These are phyloP conservation scores for Helicoverpa armigera DNA, from an alignment of 1,140 invertebrate species.

Conservation along the genomic window DNA sequence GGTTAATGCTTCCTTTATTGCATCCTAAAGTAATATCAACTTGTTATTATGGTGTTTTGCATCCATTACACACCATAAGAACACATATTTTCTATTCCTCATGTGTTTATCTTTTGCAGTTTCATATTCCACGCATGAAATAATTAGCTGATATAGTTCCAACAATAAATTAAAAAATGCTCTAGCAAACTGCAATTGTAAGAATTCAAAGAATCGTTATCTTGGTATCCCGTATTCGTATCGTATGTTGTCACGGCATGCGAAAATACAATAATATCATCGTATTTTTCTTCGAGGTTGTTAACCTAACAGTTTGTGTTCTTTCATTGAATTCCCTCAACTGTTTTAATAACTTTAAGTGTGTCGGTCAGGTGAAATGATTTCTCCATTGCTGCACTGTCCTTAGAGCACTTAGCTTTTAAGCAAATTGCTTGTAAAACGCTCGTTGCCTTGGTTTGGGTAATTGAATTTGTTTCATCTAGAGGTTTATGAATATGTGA, in stretches of 20 bases:
- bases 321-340: conserved; percentile 8
- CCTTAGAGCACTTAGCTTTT: conserved; percentile 3
- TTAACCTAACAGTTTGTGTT: conserved; percentile 17
- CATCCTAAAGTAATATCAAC: not conserved
- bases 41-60: not conserved
- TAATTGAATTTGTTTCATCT: not conserved
- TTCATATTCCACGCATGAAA: conserved; percentile 3
- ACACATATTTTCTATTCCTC: not conserved
- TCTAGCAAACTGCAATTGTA: not conserved
- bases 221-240: conserved; percentile 10
- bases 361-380: not conserved
- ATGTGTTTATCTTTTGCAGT: not conserved
- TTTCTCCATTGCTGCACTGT: conserved; percentile 1
- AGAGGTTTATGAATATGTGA: conserved; percentile 7
- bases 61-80: not conserved
- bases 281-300: conserved; percentile 31
- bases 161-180: not conserved
- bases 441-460: not conserved
- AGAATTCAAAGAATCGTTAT: conserved; percentile 15
- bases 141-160: not conserved
- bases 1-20: conserved; percentile 15
- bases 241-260: conserved; percentile 35
- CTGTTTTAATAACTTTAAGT: conserved; percentile 18
- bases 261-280: conserved; percentile 36
- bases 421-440: conserved; percentile 7